Base-by-base conservation (phyloP, 2,113 vertebrate species). In the Saguinus imperator region DNA sequence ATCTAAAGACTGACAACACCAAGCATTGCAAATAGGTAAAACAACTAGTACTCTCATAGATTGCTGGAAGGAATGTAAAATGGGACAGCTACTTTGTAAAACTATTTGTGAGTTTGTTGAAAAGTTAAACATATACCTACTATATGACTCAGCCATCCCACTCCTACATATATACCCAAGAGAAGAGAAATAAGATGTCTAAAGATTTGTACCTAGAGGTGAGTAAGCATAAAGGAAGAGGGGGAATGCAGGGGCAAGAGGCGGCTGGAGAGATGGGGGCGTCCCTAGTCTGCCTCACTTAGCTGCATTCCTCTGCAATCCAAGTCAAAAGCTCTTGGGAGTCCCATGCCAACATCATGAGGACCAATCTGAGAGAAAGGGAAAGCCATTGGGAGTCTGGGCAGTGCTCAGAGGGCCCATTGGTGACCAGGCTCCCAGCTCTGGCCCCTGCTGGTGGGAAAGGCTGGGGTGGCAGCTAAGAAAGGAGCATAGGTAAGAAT, bases 131-230 rank as follows among this genome's bases (percentile, higher is more conserved):
- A 52, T 4, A 72, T 8, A 68, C 72, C 35, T 43, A 35, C 72
- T 76, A 5, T n/a, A 37, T 43, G 40, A 91, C 32, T 91, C 94
- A 91, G 64, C 40, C 82, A 29, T 70, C 85, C 79, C 35, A 77
- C 73, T 89, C 43, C 27, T 52, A 73, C 50, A 43, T 35, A 64
- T n/a, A 73, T 58, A 58, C 14, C 61, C 17, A 50, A 82, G 27
- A 96, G 70, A 75, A 86, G 75, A 50, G 43, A 94, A 91, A 37
- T 17, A 3, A 18, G n/a, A 29, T 7, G 11, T 52, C 76, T 84
- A 84, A 84, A 96, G 84, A 79, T 17, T 37, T 57, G 23, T n/a
- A 32, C 17, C 2, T 82, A 79, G 89, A 86, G 55, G 66, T 48
- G 18, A 13, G 27, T 14, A 35, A 3, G 14, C 35, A 77, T 55